Evolutionary conservation across 1,140 invertebrate species (phyloP).

Genomic region (Berghia stephanieae): DNA sequence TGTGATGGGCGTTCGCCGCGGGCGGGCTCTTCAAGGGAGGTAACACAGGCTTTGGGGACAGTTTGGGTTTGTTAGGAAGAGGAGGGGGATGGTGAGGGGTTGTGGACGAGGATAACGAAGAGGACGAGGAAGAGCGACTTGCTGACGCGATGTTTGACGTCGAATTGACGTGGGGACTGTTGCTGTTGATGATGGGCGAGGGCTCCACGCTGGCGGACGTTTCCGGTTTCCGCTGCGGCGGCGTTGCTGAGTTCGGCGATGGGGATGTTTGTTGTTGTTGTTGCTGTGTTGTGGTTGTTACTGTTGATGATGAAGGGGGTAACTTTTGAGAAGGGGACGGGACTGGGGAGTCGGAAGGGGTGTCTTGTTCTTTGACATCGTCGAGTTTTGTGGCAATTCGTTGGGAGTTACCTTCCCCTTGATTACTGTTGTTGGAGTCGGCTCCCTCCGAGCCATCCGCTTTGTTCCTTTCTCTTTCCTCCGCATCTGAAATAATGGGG

Average conservation of each 20-base stretch:
- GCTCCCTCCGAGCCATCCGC: slow-evolving; percentile 23
- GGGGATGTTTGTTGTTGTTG: no score
- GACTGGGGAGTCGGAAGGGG: no score
- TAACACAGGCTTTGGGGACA: slow-evolving; percentile 21
- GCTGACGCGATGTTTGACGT: not conserved
- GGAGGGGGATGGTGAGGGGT: not conserved
- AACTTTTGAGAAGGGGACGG: no score
- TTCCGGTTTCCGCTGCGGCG: no score
- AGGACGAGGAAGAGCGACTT: not conserved
- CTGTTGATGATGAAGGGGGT: no score
- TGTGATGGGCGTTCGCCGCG: not conserved
- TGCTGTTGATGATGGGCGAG: not conserved
- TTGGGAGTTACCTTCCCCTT: no score
- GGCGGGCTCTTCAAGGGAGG: not conserved
- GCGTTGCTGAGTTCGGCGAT: no score
- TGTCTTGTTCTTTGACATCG: no score
- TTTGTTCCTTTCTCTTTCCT: slow-evolving; percentile 42
- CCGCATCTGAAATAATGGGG: slow-evolving; percentile 36
- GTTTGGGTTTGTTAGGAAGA: slow-evolving; percentile 5
- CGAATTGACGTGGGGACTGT: not conserved
- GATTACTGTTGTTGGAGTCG: no score
- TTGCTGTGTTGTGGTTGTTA: not conserved
- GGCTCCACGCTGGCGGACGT: no score
- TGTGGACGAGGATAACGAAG: not conserved
- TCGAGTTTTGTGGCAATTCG: no score